Evolutionary conservation across 2,888 invertebrate genomes (phyloP).

Genomic region (Tetragonula carbonaria): DNA sequence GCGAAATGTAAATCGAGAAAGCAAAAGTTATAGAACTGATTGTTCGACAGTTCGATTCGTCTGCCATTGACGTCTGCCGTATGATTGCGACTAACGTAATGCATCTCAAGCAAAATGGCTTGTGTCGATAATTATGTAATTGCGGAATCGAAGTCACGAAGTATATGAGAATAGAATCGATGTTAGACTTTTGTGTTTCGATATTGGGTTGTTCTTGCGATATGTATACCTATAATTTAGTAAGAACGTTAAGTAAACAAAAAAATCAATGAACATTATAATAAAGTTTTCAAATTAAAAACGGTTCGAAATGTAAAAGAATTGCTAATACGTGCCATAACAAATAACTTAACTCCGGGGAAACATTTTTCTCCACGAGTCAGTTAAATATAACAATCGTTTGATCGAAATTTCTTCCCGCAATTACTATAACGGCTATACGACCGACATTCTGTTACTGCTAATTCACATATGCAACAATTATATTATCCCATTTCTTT

Average conservation of each 20-base stretch:
- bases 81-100: conserved; percentile 49
- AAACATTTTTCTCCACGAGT: conserved; percentile 11
- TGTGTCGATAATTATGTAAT: conserved; percentile 58
- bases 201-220: conserved; percentile 23
- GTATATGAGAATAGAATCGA: conserved; percentile 44
- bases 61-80: conserved; percentile 14
- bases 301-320: conserved; percentile 10
- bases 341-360: conserved; percentile 16
- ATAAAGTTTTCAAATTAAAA: conserved; percentile 31
- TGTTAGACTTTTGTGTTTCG: conserved; percentile 50
- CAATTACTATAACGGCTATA: conserved; percentile 63
- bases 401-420: conserved; percentile 64
- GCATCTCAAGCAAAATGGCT: conserved; percentile 46
- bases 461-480: conserved; percentile 63
- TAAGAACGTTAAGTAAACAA: conserved; percentile 12
- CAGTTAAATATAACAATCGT: conserved; percentile 18
- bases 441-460: conserved; percentile 59
- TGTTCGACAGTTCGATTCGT: conserved; percentile 23
- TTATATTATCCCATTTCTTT: conserved; percentile 72
- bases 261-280: conserved; percentile 23
- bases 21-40: conserved; percentile 34
- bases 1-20: conserved; percentile 57
- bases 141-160: conserved; percentile 47
- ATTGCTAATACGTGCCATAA: conserved; percentile 15
- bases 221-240: conserved; percentile 20